Base-by-base conservation (phyloP, 2,888 invertebrate species). In the Tetramorium bicarinatum region DNA sequence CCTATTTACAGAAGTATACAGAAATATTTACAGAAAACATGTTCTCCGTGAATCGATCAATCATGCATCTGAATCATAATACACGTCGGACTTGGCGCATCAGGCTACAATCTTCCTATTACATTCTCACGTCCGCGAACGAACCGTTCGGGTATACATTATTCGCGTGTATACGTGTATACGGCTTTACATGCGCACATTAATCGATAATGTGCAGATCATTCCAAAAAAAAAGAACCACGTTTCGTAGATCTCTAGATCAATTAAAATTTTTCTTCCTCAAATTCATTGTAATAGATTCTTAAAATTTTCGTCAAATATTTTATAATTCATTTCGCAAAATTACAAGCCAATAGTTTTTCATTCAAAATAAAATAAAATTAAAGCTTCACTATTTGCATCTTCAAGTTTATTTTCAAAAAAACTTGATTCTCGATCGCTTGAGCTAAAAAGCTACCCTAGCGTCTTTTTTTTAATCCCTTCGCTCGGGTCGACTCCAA, bases 21-120 rank as follows among this genome's bases (percentile, higher is more conserved):
- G 1, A 72, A 47, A 13, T 44, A 76, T 64, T 76, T 44, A 15
- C 76, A n/a, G 52, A 75, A 62, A 52, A 15, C 6, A 7, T 75
- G 75, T 29, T 75, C 44, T 62, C n/a, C 41, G 29, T 76, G 21
- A 52, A 49, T n/a, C 21, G 25, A 47, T 76, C 61, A 47, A 76
- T 76, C 76, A 82, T 54, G 13, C 52, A n/a, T 38, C 44, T 76
- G 64, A 76, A 54, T 75, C 74, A 44, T 54, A 47, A 64, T 62
- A n/a, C 54, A 18, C 66, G 52, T 66, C 54, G 25, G 25, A 66
- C n/a, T 54, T 38, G 2, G 41, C n/a, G 41, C 64, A 54, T 66
- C 54, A 66, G 41, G 44, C 52, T 41, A 29, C 66, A 54, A 74
- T 74, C 59, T 44, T 77, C 52, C 52, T 25, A 25, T 64, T 76